Evolutionary conservation across 23 tunicate species (phyloP).

Genomic region (Trididemnum nubilum): DNA sequence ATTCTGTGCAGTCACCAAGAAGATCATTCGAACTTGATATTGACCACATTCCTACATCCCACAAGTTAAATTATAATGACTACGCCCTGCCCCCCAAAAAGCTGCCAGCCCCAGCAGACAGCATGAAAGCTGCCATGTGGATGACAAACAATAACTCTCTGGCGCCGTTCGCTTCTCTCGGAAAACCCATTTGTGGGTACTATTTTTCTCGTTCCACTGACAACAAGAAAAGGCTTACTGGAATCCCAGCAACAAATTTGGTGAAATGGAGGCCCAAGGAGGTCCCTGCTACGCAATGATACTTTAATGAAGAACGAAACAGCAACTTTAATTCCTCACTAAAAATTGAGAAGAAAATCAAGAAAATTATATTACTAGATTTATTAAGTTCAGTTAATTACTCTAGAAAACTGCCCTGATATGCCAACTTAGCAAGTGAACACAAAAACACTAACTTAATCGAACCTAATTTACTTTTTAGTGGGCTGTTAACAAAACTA

Average conservation of each 20-base stretch:
- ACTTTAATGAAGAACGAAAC: no score
- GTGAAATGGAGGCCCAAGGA: constrained; percentile 72
- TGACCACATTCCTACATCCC: neutral
- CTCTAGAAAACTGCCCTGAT: no score
- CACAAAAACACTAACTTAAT: no score
- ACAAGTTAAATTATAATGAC: neutral
- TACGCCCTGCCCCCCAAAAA: constrained; percentile 25
- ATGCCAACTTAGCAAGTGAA: no score
- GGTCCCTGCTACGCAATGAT: no score
- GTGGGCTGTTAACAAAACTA: no score
- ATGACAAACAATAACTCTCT: constrained; percentile 79
- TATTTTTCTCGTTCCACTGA: constrained; percentile 71
- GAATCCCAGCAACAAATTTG: constrained; percentile 77
- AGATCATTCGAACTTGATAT: neutral
- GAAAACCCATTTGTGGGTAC: constrained; percentile 86
- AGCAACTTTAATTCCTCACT: no score
- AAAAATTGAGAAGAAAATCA: no score
- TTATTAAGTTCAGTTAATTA: no score
- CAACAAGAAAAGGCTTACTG: constrained; percentile 79
- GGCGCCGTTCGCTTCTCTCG: constrained; percentile 82
- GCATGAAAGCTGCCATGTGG: constrained; percentile 86
- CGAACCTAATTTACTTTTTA: no score
- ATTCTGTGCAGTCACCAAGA: neutral
- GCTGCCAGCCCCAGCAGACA: constrained; percentile 49
- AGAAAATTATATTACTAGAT: no score